These are phyloP conservation scores for Prenolepis imparis DNA, from an alignment of 2,888 invertebrate species.

Conservation along the genomic window DNA sequence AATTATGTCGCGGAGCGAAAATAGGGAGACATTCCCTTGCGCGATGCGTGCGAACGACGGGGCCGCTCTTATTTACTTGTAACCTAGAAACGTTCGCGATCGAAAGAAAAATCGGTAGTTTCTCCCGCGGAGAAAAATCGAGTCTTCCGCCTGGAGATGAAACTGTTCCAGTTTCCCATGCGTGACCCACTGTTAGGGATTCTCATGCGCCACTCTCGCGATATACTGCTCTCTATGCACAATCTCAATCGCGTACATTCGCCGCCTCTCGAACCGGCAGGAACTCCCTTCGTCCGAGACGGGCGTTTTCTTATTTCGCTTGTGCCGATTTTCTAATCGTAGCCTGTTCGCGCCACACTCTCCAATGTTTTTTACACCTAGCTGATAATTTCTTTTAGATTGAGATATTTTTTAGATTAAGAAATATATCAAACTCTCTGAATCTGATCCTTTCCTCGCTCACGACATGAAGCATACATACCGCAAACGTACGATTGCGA, in stretches of 20 bases:
- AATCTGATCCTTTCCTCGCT: neutral
- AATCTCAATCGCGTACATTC: constrained; percentile 32
- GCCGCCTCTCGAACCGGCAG: constrained; percentile 38
- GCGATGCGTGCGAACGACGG: constrained; percentile 4
- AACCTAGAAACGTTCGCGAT: constrained; percentile 72
- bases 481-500: neutral
- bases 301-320: constrained; percentile 48
- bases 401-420: neutral
- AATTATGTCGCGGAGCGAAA: constrained; percentile 52
- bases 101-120: constrained; percentile 76
- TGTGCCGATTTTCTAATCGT: constrained; percentile 55
- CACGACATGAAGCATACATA: neutral
- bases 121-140: constrained; percentile 76
- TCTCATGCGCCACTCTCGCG: constrained; percentile 38
- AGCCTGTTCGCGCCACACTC: constrained; percentile 19
- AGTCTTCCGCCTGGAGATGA: constrained; percentile 72
- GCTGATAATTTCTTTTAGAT: constrained; percentile 33
- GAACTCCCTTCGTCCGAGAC: neutral
- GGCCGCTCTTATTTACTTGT: constrained; percentile 53
- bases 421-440: neutral
- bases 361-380: constrained; percentile 46
- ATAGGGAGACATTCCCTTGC: constrained; percentile 44
- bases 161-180: constrained; percentile 77
- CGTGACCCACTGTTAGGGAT: constrained; percentile 70
- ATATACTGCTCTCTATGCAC: constrained; percentile 39